phyloP scores from a whole-genome alignment of 2,797 vertebrate species.

The Pseudocheirus occidentalis region DNA sequence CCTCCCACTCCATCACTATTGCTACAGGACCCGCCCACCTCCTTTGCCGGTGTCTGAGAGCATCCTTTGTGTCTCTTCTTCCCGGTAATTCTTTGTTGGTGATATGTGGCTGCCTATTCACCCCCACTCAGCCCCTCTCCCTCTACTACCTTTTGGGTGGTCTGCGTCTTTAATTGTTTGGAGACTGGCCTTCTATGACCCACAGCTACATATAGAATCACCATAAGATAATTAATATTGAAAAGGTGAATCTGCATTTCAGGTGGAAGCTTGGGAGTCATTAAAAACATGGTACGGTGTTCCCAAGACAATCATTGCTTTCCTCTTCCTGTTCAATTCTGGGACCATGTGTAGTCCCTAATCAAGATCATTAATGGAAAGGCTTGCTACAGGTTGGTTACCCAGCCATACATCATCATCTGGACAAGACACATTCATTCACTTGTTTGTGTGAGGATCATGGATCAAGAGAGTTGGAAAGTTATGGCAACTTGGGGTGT shows the following conservation, averaged over 20 bases:
- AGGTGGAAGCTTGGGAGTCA: background rate
- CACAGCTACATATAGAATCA: background rate
- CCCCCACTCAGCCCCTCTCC: background rate
- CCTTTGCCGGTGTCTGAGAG: background rate
- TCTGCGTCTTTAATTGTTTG: background rate
- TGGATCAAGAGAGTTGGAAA: background rate
- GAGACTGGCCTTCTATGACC: background rate
- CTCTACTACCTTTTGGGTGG: background rate
- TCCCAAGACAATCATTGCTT: background rate
- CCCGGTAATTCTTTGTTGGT: background rate
- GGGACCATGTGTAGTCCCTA: background rate
- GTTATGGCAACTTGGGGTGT: background rate
- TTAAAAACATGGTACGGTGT: background rate
- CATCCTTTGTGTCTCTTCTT: background rate
- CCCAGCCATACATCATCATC: background rate
- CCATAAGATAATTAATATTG: background rate
- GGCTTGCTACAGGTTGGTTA: background rate
- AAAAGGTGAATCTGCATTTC: background rate
- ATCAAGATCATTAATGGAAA: background rate
- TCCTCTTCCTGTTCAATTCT: background rate
- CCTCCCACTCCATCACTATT: background rate
- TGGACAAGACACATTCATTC: background rate
- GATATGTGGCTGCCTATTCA: background rate
- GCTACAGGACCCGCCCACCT: background rate
- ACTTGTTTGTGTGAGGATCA: background rate